phyloP scores from a whole-genome alignment of 2,888 invertebrate species.

The Minunthozetes semirufus region DNA sequence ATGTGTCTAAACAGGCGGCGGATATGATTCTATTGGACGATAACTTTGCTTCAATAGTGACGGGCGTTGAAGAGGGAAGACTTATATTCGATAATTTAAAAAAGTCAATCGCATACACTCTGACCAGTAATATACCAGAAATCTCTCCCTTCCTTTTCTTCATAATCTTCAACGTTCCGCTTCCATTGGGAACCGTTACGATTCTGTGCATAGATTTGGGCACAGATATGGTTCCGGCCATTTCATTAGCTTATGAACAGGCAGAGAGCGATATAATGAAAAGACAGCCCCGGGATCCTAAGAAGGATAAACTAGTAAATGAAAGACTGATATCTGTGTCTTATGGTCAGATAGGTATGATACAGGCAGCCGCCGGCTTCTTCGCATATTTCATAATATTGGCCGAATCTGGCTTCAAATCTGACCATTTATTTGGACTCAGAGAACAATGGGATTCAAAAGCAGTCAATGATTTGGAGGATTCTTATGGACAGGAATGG shows the following conservation, averaged over 20 bases:
- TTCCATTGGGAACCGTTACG: conserved; percentile 92
- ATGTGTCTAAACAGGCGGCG: conserved; percentile 52
- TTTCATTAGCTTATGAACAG: conserved; percentile 82
- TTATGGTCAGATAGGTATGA: conserved; percentile 75
- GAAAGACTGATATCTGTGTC: conserved; percentile 98
- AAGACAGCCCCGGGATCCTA: conserved; percentile 79
- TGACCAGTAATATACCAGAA: conserved; percentile 96
- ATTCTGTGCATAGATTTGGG: conserved; percentile 98
- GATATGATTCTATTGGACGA: conserved; percentile 52
- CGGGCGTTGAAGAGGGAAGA: conserved; percentile 54
- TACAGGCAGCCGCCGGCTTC: conserved; percentile 55
- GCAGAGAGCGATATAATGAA: conserved; percentile 90
- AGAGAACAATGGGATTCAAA: conserved; percentile 97
- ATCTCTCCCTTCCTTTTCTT: conserved; percentile 96
- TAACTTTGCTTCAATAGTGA: conserved; percentile 49
- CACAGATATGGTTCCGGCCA: conserved; percentile 94
- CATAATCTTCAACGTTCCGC: conserved; percentile 86
- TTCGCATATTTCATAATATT: conserved; percentile 98
- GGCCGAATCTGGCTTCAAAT: conserved; percentile 98
- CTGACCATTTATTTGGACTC: conserved; percentile 79
- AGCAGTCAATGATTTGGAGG: conserved; percentile 93
- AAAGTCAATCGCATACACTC: conserved; percentile 94
- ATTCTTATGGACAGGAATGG: conserved; percentile 99
- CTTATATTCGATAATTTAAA: conserved; percentile 96
- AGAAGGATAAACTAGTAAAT: conserved; percentile 85